Conservation (phyloP, 2,888 invertebrate species). For the Myopa testacea region DNA sequence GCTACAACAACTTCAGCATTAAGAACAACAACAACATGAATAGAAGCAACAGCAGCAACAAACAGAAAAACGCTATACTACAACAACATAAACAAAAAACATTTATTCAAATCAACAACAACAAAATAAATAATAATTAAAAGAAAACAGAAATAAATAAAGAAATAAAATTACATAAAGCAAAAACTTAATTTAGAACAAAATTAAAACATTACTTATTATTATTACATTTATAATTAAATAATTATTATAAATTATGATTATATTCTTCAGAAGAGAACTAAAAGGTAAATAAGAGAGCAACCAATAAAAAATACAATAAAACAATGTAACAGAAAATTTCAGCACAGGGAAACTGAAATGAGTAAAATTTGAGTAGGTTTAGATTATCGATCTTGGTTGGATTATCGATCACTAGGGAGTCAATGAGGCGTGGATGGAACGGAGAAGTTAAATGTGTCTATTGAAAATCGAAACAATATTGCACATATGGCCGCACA, state of each 20-base stretch:
- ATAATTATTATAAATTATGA: slow-evolving; percentile 53
- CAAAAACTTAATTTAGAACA: slow-evolving; percentile 46
- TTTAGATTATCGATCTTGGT: neutral
- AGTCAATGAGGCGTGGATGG: neutral
- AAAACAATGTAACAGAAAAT: slow-evolving; percentile 14
- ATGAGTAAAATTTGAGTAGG: neutral
- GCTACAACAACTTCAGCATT: slow-evolving; percentile 55
- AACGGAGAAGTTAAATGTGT: neutral
- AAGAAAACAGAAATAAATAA: slow-evolving; percentile 61
- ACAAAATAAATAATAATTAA: slow-evolving; percentile 57
- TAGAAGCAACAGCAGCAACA: slow-evolving; percentile 43
- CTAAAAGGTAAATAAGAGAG: slow-evolving; percentile 50
- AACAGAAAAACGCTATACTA: slow-evolving; percentile 47
- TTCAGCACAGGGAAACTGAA: neutral
- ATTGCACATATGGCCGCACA: too few relatives aligned
- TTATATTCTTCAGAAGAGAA: slow-evolving; percentile 56
- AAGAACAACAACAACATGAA: slow-evolving; percentile 40
- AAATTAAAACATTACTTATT: slow-evolving; percentile 49
- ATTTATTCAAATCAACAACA: slow-evolving; percentile 57
- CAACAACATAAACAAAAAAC: slow-evolving; percentile 55
- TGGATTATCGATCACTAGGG: neutral
- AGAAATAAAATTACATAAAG: slow-evolving; percentile 53
- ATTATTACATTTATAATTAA: slow-evolving; percentile 58
- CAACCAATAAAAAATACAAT: slow-evolving; percentile 49
- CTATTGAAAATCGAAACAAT: too few relatives aligned